These are phyloP conservation scores for Salvelinus fontinalis DNA, from an alignment of 2,113 vertebrate genomes.

Conservation along the genomic window DNA sequence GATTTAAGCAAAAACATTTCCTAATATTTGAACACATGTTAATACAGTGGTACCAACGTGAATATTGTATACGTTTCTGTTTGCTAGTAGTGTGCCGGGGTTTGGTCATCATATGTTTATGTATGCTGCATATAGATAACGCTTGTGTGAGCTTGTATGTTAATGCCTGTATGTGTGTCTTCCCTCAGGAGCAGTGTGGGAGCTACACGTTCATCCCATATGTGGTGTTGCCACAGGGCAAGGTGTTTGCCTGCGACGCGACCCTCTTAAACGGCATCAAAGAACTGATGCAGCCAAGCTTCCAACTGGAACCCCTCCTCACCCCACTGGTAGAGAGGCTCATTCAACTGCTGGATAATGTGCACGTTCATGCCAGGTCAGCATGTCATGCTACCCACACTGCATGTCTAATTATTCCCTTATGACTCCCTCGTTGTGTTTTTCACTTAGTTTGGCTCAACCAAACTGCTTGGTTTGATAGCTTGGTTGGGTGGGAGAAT, in stretches of 20 bases:
- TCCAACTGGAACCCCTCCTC: constrained; percentile 77
- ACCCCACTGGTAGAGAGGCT: constrained; percentile 79
- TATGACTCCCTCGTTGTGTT: neutral
- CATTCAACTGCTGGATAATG: constrained; percentile 76
- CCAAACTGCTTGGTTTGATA: too few relatives aligned
- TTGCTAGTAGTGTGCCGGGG: too few relatives aligned
- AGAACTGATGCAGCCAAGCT: constrained; percentile 80
- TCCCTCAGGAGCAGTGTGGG: constrained; percentile 78
- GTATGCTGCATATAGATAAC: neutral
- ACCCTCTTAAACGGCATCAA: constrained; percentile 73
- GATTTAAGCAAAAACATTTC: too few relatives aligned
- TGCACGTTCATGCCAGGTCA: constrained; percentile 82
- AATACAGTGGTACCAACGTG: too few relatives aligned
- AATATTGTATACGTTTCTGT: neutral
- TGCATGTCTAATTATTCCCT: neutral
- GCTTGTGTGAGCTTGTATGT: too few relatives aligned
- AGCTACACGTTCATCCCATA: constrained; percentile 89
- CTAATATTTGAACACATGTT: too few relatives aligned
- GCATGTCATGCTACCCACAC: neutral
- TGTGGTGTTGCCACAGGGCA: constrained; percentile 79
- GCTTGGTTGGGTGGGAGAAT: too few relatives aligned
- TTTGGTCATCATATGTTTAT: too few relatives aligned
- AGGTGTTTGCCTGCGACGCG: constrained; percentile 81
- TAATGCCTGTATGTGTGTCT: neutral
- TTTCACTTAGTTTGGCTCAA: neutral